Evolutionary conservation across 2,797 vertebrate genomes (phyloP), one percentile per base, ranked within the genome.

Genomic region (Rachycentron canadum): DNA sequence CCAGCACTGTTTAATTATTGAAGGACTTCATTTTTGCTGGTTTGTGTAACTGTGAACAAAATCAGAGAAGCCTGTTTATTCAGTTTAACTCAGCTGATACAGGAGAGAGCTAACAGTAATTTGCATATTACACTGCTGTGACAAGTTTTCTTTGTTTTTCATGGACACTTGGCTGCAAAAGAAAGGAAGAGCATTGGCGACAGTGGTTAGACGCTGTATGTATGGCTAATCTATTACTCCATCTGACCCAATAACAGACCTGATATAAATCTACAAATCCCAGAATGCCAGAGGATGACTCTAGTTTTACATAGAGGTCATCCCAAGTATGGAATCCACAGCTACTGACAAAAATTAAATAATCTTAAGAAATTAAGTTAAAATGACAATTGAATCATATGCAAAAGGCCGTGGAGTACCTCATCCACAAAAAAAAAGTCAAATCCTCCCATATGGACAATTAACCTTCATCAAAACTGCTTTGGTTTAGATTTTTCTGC

Each of bases 381-480:
- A 83, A 76, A 59, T 69, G 58, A 60, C 30, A 62, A 65, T 70
- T 52, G 78, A 63, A 79, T 78, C 36, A 74, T 86, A 76, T 73
- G 32, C 45, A 78, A 56, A 80, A 55, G 67, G 59, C 55, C 26
- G 66, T 13, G 4, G 65, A 83, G 81, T 32, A 23, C 50, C 52
- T 62, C 47, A 8, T 68, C 72, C 79, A 83, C 57, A 52, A 9
- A 4, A 14, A 5, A 81, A 59, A 76, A 85, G 71, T 71, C 69
- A 79, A 73, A 83, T 78, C 71, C 71, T 81, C 82, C 74, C 86
- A 13, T 14, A 65, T 58, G 81, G 63, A 88, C 81, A 78, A 78
- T 90, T 86, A 86, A 69, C 65, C 80, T 71, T 84, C 65, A 52
- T 45, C 9, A 69, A 84, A 86, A 87, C 49, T 85, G 82, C 82